These are phyloP conservation scores for Stenurella melanura DNA, from an alignment of 2,888 invertebrate species.

Conservation along the genomic window DNA sequence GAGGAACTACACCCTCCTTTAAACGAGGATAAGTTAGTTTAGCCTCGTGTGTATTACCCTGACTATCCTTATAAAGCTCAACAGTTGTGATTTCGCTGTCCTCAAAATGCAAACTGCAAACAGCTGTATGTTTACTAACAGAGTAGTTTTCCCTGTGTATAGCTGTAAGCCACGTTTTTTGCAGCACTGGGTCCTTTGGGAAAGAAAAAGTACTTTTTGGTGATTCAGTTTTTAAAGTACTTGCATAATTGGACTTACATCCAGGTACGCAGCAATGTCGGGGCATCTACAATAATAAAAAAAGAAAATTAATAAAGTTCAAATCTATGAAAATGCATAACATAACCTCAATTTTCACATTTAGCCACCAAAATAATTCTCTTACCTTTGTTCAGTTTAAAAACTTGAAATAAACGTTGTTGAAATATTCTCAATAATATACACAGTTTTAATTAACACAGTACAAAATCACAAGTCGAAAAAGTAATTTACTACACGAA, in stretches of 20 bases:
- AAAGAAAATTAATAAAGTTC: constrained; percentile 10
- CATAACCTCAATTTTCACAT: too few relatives aligned
- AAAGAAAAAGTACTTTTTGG: constrained; percentile 11
- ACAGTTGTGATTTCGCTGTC: background rate
- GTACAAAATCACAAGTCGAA: too few relatives aligned
- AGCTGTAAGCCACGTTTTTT: constrained; percentile 15
- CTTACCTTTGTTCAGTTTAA: too few relatives aligned
- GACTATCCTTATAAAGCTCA: background rate
- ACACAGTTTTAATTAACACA: too few relatives aligned
- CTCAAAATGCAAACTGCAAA: background rate
- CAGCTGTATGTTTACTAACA: constrained; percentile 7
- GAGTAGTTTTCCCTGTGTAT: too few relatives aligned
- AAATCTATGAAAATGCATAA: too few relatives aligned
- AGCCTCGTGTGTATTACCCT: constrained; percentile 12
- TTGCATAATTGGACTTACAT: constrained; percentile 4
- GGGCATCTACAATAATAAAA: constrained; percentile 16
- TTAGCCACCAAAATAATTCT: too few relatives aligned
- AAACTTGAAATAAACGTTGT: too few relatives aligned
- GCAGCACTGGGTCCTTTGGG: constrained; percentile 12
- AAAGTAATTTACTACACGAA: too few relatives aligned
- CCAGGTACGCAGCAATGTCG: constrained; percentile 9
- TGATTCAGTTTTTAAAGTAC: constrained; percentile 15
- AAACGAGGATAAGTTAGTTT: background rate
- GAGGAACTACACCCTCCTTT: constrained; percentile 3
- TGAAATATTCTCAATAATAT: too few relatives aligned